Evolutionary conservation across 2,888 invertebrate genomes (phyloP), one percentile per base, ranked within the genome.

Genomic region (Tachina fera): DNA sequence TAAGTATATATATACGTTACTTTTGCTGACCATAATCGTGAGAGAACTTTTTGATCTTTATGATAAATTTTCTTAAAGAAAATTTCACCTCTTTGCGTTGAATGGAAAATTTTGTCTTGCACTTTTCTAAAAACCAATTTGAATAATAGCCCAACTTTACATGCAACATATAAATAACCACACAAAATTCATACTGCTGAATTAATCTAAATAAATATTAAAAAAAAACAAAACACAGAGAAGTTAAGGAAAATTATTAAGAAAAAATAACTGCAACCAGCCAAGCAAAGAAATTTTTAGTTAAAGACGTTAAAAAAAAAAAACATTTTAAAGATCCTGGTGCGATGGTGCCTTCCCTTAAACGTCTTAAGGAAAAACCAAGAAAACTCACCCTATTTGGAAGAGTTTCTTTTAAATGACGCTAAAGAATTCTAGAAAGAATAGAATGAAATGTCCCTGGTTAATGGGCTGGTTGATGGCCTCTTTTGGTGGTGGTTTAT

Each of bases 221-320:
- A 56, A 56, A 53, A 51, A 31, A 71, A 72, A 56, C 13, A 70
- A 10, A 14, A 14, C 53, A 45, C 13, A 70, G 8, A 10, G 11
- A 60, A 13, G 0, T 31, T 58, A 14, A 51, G 58, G 56, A 78
- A 74, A 75, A 82, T 71, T 75, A 47, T 41, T 75, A 53, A 58
- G 43, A 65, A 61, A 56, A 78, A 31, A 31, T 31, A 60, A 45
- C 19, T 70, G 68, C 68, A 82, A 68, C 14, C 86, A 86, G 70
- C 86, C 65, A 83, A 79, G 86, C 86, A 83, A 72, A 76, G 72
- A 47, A 79, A 56, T 76, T 41, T 83, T 56, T 11, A 6, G 22
- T 58, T 72, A 47, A 83, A 86, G 68, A 80, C 77, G 72, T 77
- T 71, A 77, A 58, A 68, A 61, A 41, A 31, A 53, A 31, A 63